Evolutionary conservation across 2,888 invertebrate genomes (phyloP).

Genomic region (Cyrtodaria siliqua): DNA sequence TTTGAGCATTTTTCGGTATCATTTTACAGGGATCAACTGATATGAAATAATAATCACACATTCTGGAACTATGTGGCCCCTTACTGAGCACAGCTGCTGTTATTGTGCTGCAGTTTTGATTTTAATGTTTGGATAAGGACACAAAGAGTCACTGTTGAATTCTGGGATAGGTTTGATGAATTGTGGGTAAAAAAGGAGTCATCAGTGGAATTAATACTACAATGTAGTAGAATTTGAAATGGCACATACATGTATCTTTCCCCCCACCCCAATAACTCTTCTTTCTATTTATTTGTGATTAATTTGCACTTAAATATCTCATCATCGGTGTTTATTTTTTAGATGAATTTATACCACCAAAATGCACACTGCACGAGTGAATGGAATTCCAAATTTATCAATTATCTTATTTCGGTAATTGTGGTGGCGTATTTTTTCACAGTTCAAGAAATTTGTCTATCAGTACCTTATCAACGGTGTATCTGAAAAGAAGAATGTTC

Average conservation of each 20-base stretch:
- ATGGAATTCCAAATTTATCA: constrained; percentile 11
- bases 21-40: no score
- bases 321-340: no score
- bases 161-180: constrained; percentile 21
- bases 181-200: constrained; percentile 21
- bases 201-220: no score
- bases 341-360: no score
- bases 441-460: constrained; percentile 42
- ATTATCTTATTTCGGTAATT: constrained; percentile 38
- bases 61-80: no score
- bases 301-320: no score
- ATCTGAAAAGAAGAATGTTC: constrained; percentile 6
- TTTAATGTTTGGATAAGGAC: constrained; percentile 40
- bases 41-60: no score
- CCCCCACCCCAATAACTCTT: no score
- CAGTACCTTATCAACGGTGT: constrained; percentile 39
- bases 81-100: constrained; percentile 12
- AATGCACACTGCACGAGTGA: constrained; percentile 13
- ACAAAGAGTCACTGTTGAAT: constrained; percentile 28
- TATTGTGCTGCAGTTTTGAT: constrained; percentile 13
- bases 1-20: no score
- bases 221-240: no score
- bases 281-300: no score
- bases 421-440: constrained; percentile 39
- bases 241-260: no score